Conservation (phyloP, 2,888 invertebrate genomes). For the Drosophila incognita region DNA sequence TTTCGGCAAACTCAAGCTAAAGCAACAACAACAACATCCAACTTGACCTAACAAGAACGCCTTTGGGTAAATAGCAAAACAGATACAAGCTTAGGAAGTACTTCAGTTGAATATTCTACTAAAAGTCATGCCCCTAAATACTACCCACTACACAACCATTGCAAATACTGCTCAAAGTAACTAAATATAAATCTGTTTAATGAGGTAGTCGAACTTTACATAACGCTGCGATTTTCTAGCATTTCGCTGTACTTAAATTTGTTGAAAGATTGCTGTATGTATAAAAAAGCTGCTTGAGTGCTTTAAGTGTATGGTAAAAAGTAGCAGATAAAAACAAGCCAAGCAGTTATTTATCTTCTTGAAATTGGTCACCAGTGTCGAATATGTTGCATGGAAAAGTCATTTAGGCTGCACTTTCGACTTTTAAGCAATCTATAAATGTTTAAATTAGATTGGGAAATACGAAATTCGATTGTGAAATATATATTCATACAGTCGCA, state of each 20-base stretch:
- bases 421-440: not conserved
- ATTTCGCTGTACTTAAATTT: not conserved
- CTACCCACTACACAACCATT: not conserved
- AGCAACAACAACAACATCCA: not conserved
- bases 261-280: not conserved
- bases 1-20: conserved; percentile 23
- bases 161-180: not conserved
- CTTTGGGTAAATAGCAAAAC: conserved; percentile 17
- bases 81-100: conserved; percentile 4
- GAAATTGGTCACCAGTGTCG: not conserved
- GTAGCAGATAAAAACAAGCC: not conserved
- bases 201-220: not conserved
- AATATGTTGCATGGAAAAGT: not conserved
- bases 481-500: not conserved
- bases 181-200: not conserved
- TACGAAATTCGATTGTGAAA: not conserved
- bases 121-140: not conserved
- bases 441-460: not conserved
- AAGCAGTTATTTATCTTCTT: not conserved
- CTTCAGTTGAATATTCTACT: conserved; percentile 7
- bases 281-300: not conserved
- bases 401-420: not conserved
- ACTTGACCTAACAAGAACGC: conserved; percentile 2
- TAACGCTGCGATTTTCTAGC: not conserved
- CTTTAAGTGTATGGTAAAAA: not conserved